Conservation (phyloP, 2,888 invertebrate genomes). For the Amaurobius ferox region DNA sequence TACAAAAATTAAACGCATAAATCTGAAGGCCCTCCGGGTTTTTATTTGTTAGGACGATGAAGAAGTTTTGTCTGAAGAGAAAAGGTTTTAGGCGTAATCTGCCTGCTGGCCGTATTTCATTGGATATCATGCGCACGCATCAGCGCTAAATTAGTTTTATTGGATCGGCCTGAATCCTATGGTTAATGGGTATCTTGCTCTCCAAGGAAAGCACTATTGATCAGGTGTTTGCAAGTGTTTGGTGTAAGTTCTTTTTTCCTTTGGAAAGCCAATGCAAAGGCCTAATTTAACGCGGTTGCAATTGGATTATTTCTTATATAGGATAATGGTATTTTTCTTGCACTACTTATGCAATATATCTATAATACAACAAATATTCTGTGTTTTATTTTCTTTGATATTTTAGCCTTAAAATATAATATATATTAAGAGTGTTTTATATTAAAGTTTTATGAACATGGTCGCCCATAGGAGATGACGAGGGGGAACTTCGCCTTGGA, state of each 20-base stretch:
- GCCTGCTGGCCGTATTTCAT: slow-evolving; percentile 59
- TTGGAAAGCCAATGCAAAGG: neutral
- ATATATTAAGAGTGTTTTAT: too few relatives aligned
- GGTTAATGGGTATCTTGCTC: slow-evolving; percentile 53
- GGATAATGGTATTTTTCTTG: too few relatives aligned
- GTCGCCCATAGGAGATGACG: too few relatives aligned
- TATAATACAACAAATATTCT: too few relatives aligned
- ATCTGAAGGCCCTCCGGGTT: slow-evolving; percentile 34
- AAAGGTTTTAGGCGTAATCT: slow-evolving; percentile 56
- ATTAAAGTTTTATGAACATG: too few relatives aligned
- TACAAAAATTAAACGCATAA: slow-evolving; percentile 72
- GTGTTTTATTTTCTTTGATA: too few relatives aligned
- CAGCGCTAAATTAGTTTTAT: slow-evolving; percentile 71
- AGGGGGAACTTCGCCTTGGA: too few relatives aligned
- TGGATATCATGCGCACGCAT: slow-evolving; percentile 66
- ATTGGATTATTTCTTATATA: too few relatives aligned
- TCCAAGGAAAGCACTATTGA: slow-evolving; percentile 13
- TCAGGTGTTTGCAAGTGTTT: slow-evolving; percentile 9
- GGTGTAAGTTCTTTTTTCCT: neutral
- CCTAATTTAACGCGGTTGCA: slow-evolving; percentile 5
- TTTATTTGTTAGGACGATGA: slow-evolving; percentile 30
- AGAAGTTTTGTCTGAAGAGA: slow-evolving; percentile 43
- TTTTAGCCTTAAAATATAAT: too few relatives aligned
- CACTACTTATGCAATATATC: too few relatives aligned
- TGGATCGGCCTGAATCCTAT: slow-evolving; percentile 62